Evolutionary conservation across 2,888 invertebrate species (phyloP).

Genomic region (Hyposoter didymator): DNA sequence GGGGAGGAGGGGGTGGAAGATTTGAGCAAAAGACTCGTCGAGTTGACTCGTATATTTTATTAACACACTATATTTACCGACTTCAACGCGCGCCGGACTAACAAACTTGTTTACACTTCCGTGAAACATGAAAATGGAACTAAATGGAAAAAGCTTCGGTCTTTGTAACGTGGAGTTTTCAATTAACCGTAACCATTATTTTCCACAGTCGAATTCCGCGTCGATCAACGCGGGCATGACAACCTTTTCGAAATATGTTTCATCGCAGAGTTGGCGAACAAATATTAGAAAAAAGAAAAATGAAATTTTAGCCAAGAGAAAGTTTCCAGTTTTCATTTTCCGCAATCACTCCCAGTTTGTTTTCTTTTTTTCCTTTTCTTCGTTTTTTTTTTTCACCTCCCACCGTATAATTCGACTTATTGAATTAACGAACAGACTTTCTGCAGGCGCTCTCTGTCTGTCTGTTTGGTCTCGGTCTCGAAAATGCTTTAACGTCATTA

Average conservation of each 20-base stretch:
- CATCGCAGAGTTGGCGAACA: not conserved
- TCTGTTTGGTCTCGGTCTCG: constrained; percentile 61
- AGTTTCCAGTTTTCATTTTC: constrained; percentile 51
- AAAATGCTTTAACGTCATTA: constrained; percentile 83
- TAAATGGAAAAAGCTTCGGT: constrained; percentile 69
- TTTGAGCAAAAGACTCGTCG: constrained; percentile 68
- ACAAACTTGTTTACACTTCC: constrained; percentile 77
- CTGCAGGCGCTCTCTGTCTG: constrained; percentile 69
- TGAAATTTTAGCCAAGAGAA: constrained; percentile 26
- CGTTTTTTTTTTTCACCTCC: constrained; percentile 68
- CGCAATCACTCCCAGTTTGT: constrained; percentile 12
- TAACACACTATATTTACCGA: constrained; percentile 79
- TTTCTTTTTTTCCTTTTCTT: constrained; percentile 55
- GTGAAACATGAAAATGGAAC: constrained; percentile 67
- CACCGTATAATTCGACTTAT: constrained; percentile 71
- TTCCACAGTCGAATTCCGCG: constrained; percentile 9
- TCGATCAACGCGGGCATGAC: not conserved
- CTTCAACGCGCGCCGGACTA: constrained; percentile 67
- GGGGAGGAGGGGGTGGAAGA: not conserved
- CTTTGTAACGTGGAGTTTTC: constrained; percentile 76
- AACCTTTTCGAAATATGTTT: constrained; percentile 8
- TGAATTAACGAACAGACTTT: constrained; percentile 78
- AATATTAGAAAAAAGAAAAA: constrained; percentile 13
- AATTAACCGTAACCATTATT: constrained; percentile 74
- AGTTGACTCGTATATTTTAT: constrained; percentile 78